Base-by-base conservation (phyloP, 2,888 invertebrate genomes). In the Heliconius ethilla region DNA sequence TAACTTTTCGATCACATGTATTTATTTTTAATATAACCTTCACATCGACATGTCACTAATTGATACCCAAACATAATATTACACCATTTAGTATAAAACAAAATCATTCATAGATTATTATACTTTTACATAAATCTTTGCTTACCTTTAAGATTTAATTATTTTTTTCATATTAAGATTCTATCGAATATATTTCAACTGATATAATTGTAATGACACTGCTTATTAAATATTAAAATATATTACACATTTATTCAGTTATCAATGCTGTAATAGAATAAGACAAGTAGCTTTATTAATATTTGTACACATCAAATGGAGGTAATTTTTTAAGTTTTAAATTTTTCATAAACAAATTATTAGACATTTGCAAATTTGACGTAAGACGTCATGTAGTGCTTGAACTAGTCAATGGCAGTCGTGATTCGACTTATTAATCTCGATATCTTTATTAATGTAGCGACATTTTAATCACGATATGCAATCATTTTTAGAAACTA, bases 1-100 rank as follows among this genome's bases (percentile, higher is more conserved):
- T 91, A 86, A 85, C 85, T 81, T 78, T 63, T 59, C 67, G 15
- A 65, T 55, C 72, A 75, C 70, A 65, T 65, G 55, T 75, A 33
- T 37, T 45, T 66, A 33, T 76, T 29, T 45, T 33, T 65, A 29
- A 45, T 63, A 70, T 76, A 76, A 76, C 76, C 76, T 72, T 72
- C 33, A 59, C 13, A 59, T 33, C 33, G n/a, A 59, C 4, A n/a
- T 72, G 72, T 37, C 59, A 37, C 18, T 59, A 9, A 29, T 51
- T 3, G 13, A 59, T 72, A 37, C 29, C 6, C 25, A 11, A 63
- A 7, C 13, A 63, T 6, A 63, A 63, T 27, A 27, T 63, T 63
- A 63, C 63, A 18, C 63, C 27, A 63, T 63, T 63, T 3, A 7
- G 25, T 63, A 13, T 63, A 63, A 63, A 27, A 63, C 15, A 22